These are phyloP conservation scores for Girardinichthys multiradiatus DNA, from an alignment of 2,113 vertebrate genomes.

Conservation along the genomic window DNA sequence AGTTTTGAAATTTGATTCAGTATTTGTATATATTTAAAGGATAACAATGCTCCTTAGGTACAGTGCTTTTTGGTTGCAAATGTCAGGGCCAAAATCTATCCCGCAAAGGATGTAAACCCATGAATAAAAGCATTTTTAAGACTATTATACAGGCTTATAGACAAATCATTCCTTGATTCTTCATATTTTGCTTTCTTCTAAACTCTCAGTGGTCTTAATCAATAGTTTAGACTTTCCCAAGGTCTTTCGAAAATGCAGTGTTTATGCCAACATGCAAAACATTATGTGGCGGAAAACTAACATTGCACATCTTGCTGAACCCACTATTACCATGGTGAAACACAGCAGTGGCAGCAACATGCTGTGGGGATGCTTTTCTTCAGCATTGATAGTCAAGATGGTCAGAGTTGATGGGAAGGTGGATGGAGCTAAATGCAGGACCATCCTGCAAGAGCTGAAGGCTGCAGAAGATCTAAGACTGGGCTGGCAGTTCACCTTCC, in stretches of 20 bases:
- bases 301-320: too few relatives aligned
- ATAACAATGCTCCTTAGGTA: slow-evolving; percentile 3
- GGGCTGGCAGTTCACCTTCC: too few relatives aligned
- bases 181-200: neutral
- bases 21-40: neutral
- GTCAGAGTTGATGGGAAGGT: too few relatives aligned
- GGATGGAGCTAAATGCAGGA: too few relatives aligned
- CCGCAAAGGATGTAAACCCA: slow-evolving; percentile 25
- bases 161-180: neutral
- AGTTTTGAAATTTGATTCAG: slow-evolving; percentile 6
- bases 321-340: too few relatives aligned
- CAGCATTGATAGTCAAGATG: too few relatives aligned
- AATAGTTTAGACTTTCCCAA: neutral
- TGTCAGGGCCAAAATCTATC: slow-evolving; percentile 27
- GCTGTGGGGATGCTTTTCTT: too few relatives aligned
- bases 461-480: neutral
- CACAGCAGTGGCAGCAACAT: too few relatives aligned
- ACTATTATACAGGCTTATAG: neutral
- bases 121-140: slow-evolving; percentile 49
- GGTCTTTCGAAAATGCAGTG: neutral
- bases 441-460: too few relatives aligned
- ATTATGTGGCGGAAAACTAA: too few relatives aligned
- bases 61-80: neutral
- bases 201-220: neutral
- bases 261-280: neutral